phyloP scores from a whole-genome alignment of 2,113 vertebrate species.

The Opisthocomus hoazin region DNA sequence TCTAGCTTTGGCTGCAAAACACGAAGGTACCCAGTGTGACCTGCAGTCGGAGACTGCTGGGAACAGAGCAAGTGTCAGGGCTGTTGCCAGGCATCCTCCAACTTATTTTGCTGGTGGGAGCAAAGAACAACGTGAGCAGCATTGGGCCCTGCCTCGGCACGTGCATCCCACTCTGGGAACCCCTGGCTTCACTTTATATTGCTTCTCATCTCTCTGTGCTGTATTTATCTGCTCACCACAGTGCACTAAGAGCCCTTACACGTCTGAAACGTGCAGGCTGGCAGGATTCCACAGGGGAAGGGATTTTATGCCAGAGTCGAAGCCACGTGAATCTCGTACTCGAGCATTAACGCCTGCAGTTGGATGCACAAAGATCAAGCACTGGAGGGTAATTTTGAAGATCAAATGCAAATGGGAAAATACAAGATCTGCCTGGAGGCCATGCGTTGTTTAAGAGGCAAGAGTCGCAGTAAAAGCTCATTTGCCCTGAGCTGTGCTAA shows the following conservation, averaged over 20 bases:
- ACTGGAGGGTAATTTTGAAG: background rate
- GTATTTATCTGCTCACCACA: background rate
- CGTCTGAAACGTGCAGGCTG: accelerated
- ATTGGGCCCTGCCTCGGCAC: accelerated
- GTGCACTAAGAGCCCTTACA: accelerated
- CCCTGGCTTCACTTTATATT: background rate
- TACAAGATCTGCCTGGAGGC: background rate
- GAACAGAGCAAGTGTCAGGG: background rate
- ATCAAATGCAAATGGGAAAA: conserved; percentile 28
- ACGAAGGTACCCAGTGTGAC: background rate
- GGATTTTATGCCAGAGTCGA: background rate
- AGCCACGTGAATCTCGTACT: accelerated
- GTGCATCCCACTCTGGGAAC: background rate
- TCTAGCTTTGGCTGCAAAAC: background rate
- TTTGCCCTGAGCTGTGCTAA: background rate
- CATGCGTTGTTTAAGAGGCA: background rate
- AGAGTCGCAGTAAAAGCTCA: background rate
- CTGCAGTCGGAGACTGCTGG: background rate
- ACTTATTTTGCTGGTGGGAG: background rate
- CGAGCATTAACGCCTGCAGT: background rate
- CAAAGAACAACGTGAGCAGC: background rate
- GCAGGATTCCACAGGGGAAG: background rate
- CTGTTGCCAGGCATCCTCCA: background rate
- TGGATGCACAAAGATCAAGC: background rate
- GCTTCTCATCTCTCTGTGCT: background rate